Evolutionary conservation across 30 jellyfish, hydroid and myxozoan species (phyloP), one percentile per base, ranked within the genome.

Genomic region (Nemopilema nomurai): DNA sequence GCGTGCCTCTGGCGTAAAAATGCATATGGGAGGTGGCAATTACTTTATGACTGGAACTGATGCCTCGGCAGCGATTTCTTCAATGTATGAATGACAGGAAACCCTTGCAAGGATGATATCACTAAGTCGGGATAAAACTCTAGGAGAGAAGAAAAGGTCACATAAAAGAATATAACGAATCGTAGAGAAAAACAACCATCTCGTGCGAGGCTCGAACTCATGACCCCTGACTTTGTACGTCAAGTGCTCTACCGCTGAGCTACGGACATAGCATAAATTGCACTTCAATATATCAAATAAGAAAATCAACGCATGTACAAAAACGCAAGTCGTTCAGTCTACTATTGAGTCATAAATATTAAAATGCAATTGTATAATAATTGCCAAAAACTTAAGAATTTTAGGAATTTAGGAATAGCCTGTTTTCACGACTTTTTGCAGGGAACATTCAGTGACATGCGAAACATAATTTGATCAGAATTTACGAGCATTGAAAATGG

Each of bases 21-120:
- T 41, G 6, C 6, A 6, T 6, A 41, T 3, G 13, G 13, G 13
- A 3, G 57, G 13, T 41, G 6, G 13, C 13, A 13, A 13, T 22
- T 49, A 87, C 96, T 78, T 87, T 4, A 87, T 57, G 23, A 87
- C 86, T 19, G 96, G 96, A 23, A 87, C 86, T 13, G 90, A 24
- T 0, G 96, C 96, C 29, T 76, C 90, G 19, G 26, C 24, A 4
- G 96, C 85, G 52, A 87, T 76, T 49, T 77, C 96, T 79, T 68
- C 82, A 17, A 76, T 23, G 21, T 65, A 81, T 7, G 86, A 69
- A 65, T 87, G 96, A 18, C 86, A 85, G 68, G 16, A 87, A 4
- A 87, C 90, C 26, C 96, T 82, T 32, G 90, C 90, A 18, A 87
- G 66, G 16, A 87, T 69, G 0, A 77, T 57, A 28, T 87, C 90